Base-by-base conservation (phyloP, 2,888 invertebrate species). In the Thymelicus acteon region DNA sequence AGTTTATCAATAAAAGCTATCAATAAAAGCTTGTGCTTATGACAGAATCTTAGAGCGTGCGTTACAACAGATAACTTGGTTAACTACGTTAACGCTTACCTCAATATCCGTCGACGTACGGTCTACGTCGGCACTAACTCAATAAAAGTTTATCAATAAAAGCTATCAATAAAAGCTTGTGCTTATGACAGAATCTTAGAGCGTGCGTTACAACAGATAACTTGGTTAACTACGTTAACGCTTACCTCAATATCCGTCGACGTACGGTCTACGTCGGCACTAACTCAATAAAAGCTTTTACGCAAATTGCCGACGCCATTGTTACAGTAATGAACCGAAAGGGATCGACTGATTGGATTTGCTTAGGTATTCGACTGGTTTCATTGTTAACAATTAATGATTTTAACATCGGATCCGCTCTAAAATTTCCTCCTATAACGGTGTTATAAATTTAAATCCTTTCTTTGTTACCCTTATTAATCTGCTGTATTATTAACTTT, bases 81-180 rank as follows among this genome's bases (percentile, higher is more conserved):
- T 54, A 54, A 54, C 24, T 54, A 54, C 6, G 54, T 54, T 54
- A 54, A 54, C 54, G 24, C 24, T 19, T 54, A 54, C 24, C 54
- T 54, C 54, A 54, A 37, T 39, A n/a, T 58, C 7, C 10, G 37
- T 39, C 31, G 10, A 12, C 39, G 37, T 58, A 39, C 63, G 49
- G 63, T 49, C 64, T 64, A 64, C 64, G 64, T 70, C 15, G 48
- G 49, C 13, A 49, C 70, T 70, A 64, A 70, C 15, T 70, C 63
- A 64, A 70, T 70, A 65, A 70, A 65, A 70, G 70, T 64, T 70
- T 65, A n/a, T n/a, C n/a, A n/a, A n/a, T n/a, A n/a, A n/a, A n/a
- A n/a, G n/a, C n/a, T n/a, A n/a, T n/a, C n/a, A n/a, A n/a, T n/a
- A n/a, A n/a, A n/a, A n/a, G n/a, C n/a, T n/a, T n/a, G n/a, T n/a